Percentiles rank a stretch among this genome's conserved stretches.
Conservation (phyloP, 2,888 invertebrate species). For the Limnephilus rhombicus region DNA sequence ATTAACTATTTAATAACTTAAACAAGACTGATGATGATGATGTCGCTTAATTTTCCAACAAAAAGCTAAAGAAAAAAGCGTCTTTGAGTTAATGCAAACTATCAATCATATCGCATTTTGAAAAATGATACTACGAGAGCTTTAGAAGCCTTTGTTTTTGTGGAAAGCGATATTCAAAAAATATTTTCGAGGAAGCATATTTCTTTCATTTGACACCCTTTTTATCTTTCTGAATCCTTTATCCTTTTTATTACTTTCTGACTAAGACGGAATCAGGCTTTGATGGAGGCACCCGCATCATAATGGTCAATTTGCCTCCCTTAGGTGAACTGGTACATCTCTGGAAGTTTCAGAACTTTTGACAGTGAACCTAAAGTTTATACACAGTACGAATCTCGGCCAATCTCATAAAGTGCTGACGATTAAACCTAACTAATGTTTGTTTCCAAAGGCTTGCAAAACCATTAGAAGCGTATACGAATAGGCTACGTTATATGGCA, state of each 20-base stretch:
- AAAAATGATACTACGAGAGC: not conserved
- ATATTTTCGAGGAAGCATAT: not conserved
- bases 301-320: constrained; percentile 1
- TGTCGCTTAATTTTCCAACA: not conserved
- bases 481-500: not conserved
- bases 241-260: not conserved
- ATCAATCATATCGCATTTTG: not conserved
- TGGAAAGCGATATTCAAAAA: not conserved
- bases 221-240: not conserved
- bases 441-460: not conserved
- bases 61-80: not conserved
- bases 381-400: not conserved
- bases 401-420: not conserved
- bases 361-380: constrained; percentile 24
- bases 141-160: not conserved
- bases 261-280: not conserved
- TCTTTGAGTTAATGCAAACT: not conserved
- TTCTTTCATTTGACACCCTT: not conserved
- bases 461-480: not conserved
- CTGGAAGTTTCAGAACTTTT: not conserved
- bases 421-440: not conserved
- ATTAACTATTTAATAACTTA: not conserved
- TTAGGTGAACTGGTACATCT: not conserved
- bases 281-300: not conserved
- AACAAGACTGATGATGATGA: too few species aligned